Evolutionary conservation across 2,888 invertebrate genomes (phyloP), one percentile per base, ranked within the genome.

Genomic region (Caenorhabditis sp.): DNA sequence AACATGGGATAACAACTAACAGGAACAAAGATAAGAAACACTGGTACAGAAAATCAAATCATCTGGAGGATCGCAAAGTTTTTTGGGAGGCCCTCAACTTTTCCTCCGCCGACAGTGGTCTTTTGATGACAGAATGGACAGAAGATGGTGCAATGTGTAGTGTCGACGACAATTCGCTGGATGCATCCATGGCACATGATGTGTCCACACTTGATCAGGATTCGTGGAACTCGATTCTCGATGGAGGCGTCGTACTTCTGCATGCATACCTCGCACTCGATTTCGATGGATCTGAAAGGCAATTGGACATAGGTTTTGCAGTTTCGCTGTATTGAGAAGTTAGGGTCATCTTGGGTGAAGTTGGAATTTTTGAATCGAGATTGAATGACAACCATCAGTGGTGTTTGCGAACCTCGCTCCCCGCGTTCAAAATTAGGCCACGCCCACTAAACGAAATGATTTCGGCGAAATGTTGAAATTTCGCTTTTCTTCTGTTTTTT

Each of bases 141-240:
- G 19, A 19, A 47, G 1, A 49, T 19, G 3, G 12, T 7, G 0
- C 12, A 44, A 2, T 26, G 28, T n/a, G 19, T 31, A 7, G 10
- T 8, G 16, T 49, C 6, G 8, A n/a, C 26, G 4, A 31, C 2
- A 64, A 64, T n/a, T 1, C 16, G 3, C 31, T 31, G 1, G 14
- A 64, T 47, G n/a, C 63, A 64, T 44, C 24, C 26, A 22, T 64
- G 35, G 19, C 63, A 64, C 10, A 47, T 8, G 19, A 47, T 47
- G 44, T 64, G 63, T 47, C 63, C 63, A 28, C 63, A 64, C 26
- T 28, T 44, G 6, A 4, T 28, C n/a, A 64, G 47, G 47, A 64
- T 64, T 47, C 47, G 44, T 3, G 63, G 63, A 2, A 24, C 28
- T 14, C 26, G 51, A 24, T 54, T 54, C 12, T 22, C 24, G 51